Percentiles rank a stretch among this genome's conserved stretches.
Evolutionary conservation across 2,113 vertebrate genomes (phyloP).

Genomic region (Penelope pileata): DNA sequence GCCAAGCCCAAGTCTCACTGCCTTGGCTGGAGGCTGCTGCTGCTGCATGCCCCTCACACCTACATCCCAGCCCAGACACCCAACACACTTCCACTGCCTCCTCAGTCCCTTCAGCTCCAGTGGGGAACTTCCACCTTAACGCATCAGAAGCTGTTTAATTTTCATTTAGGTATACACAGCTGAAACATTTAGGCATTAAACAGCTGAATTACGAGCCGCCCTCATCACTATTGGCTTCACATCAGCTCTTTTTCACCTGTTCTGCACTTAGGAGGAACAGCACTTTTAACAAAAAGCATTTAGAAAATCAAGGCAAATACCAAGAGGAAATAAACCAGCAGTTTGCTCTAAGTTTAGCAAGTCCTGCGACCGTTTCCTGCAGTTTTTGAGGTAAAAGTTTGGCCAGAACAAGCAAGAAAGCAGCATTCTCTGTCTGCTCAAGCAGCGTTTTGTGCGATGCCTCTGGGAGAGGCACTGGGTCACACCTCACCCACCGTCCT

Average conservation of each 20-base stretch:
- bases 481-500: neutral
- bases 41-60: neutral
- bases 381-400: slow-evolving; percentile 31
- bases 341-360: neutral
- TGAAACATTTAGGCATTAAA: neutral
- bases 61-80: neutral
- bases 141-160: neutral
- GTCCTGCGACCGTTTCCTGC: neutral
- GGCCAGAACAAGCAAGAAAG: neutral
- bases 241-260: neutral
- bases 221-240: neutral
- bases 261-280: neutral
- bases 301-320: neutral
- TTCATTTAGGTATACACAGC: neutral
- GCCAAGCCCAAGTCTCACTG: neutral
- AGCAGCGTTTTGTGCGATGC: neutral
- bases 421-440: neutral
- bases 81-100: neutral
- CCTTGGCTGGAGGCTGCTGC: neutral
- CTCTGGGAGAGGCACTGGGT: neutral
- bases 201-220: neutral
- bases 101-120: neutral
- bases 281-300: neutral
- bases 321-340: neutral
- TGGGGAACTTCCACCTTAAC: neutral